Evolutionary conservation across 2,797 vertebrate genomes (phyloP).

Genomic region (Naso thynnoides): DNA sequence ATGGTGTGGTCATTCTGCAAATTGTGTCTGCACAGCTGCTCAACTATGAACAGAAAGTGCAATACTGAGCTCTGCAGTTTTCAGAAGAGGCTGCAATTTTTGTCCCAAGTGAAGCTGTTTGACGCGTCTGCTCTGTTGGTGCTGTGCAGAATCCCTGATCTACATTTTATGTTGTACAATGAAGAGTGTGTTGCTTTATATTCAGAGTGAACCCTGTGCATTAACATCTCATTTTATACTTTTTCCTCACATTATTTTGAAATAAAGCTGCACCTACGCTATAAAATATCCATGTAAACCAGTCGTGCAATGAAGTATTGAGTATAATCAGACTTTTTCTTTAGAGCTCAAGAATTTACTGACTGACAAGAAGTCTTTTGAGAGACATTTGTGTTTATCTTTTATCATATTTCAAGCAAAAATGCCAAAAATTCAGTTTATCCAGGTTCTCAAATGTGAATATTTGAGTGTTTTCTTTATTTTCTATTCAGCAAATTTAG

Average conservation of each 20-base stretch:
- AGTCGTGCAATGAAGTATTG: conserved; percentile 24
- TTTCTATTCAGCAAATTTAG: neutral
- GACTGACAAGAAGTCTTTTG: neutral
- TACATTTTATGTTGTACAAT: conserved; percentile 50
- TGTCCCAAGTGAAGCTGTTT: conserved; percentile 46
- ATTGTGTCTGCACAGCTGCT: conserved; percentile 51
- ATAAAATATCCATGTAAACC: conserved; percentile 14
- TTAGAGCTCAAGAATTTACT: neutral
- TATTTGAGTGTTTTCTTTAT: neutral
- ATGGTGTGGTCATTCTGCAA: conserved; percentile 31
- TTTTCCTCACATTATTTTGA: conserved; percentile 1
- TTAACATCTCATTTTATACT: conserved; percentile 26
- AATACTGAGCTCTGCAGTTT: conserved; percentile 54
- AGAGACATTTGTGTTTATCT: neutral
- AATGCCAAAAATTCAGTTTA: neutral
- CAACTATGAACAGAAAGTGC: conserved; percentile 47
- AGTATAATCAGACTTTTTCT: neutral
- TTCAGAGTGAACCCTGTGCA: conserved; percentile 25
- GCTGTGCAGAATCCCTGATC: conserved; percentile 43
- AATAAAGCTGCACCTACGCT: neutral
- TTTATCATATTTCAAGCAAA: neutral
- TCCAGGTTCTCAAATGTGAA: neutral
- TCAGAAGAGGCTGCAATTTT: conserved; percentile 42
- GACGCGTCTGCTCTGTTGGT: conserved; percentile 55
- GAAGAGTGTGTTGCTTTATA: conserved; percentile 36